A percentile compares a stretch with the other conserved stretches of the same genome.
phyloP scores from a whole-genome alignment of 1,140 invertebrate genomes.

The Anadara kagoshimensis region DNA sequence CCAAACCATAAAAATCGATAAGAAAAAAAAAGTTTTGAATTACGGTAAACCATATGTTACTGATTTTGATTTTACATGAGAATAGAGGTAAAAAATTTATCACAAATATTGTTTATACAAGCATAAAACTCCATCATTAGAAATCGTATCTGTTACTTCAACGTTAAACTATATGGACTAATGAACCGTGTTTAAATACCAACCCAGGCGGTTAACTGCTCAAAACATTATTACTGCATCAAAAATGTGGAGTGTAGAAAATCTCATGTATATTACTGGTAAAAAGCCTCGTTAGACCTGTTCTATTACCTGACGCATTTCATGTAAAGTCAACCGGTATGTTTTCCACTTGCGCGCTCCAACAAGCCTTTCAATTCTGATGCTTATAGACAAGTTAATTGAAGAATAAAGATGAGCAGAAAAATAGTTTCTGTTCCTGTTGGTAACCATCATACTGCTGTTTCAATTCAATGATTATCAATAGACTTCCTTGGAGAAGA shows the following conservation, averaged over 20 bases:
- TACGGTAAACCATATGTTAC: too few relatives aligned
- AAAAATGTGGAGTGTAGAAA: slow-evolving; percentile 28
- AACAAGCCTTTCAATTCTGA: slow-evolving; percentile 28
- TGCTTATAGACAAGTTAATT: slow-evolving; percentile 34
- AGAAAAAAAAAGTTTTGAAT: too few relatives aligned
- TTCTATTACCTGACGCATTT: slow-evolving; percentile 4
- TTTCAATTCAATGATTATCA: slow-evolving; percentile 31
- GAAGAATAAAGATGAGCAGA: slow-evolving; percentile 34
- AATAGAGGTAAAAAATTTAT: too few relatives aligned
- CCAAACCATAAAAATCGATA: too few relatives aligned
- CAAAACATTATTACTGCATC: slow-evolving; percentile 25
- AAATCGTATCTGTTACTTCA: too few relatives aligned
- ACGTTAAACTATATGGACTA: background rate
- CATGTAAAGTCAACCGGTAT: slow-evolving; percentile 19
- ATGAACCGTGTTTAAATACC: slow-evolving; percentile 23
- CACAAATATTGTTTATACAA: too few relatives aligned
- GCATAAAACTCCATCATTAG: too few relatives aligned
- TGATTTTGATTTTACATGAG: too few relatives aligned
- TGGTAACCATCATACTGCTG: slow-evolving; percentile 27
- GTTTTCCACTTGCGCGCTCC: slow-evolving; percentile 25
- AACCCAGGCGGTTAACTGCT: slow-evolving; percentile 31
- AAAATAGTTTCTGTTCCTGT: slow-evolving; percentile 29
- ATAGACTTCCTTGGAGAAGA: slow-evolving; percentile 31
- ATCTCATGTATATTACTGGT: slow-evolving; percentile 7
- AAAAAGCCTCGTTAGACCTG: slow-evolving; percentile 28